phyloP scores from a whole-genome alignment of 37 sponge, comb jelly and placozoan species.

The Crambe crambe region DNA sequence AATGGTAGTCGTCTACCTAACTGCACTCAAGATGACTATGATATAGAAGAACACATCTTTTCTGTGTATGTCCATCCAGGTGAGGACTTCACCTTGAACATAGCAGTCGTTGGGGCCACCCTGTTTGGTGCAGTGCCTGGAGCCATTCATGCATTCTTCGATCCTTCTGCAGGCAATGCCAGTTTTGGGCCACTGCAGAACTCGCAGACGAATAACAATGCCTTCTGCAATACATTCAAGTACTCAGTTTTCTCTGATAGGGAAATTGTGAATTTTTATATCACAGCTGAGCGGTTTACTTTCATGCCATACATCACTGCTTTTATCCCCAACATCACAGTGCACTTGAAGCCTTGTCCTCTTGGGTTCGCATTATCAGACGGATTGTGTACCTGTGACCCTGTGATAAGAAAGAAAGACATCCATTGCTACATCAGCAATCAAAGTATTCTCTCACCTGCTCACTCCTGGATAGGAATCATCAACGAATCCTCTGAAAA shows the following conservation, averaged over 20 bases:
- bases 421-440: not conserved
- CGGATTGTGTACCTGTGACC: not conserved
- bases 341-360: not conserved
- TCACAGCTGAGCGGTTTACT: not conserved
- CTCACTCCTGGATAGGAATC: not conserved
- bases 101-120: not conserved
- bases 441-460: not conserved
- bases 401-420: not conserved
- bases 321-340: not conserved
- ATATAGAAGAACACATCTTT: not conserved
- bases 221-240: not conserved
- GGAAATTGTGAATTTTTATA: not conserved
- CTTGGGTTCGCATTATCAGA: not conserved
- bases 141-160: not conserved
- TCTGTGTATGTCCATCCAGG: too few species aligned
- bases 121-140: not conserved
- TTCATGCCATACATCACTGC: not conserved
- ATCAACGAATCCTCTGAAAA: not conserved
- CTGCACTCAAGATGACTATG: not conserved
- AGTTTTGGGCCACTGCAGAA: not conserved
- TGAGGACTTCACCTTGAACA: not conserved
- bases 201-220: not conserved
- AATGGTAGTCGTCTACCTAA: not conserved
- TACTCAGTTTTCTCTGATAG: not conserved
- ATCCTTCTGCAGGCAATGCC: not conserved